Percentiles rank a stretch among this genome's conserved stretches.
phyloP scores from a whole-genome alignment of 2,797 vertebrate genomes.

The Chromis chromis region DNA sequence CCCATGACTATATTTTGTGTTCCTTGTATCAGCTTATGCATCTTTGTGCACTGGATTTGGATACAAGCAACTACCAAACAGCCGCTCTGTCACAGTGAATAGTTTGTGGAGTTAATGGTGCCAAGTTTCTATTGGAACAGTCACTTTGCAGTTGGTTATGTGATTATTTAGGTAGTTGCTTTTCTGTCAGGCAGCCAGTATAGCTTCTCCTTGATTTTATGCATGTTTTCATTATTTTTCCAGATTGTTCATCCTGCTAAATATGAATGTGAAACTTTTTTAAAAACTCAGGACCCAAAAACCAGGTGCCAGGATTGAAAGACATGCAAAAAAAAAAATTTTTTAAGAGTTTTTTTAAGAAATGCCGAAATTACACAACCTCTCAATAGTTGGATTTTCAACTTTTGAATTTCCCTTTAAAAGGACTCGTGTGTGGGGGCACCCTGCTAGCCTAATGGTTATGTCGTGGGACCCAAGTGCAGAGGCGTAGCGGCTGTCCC shows the following conservation, averaged over 20 bases:
- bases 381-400: too few species aligned
- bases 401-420: too few species aligned
- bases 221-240: not conserved
- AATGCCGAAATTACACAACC: too few species aligned
- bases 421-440: too few species aligned
- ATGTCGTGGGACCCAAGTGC: too few species aligned
- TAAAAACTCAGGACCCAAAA: too few species aligned
- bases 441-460: too few species aligned
- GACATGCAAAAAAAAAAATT: too few species aligned
- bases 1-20: conserved; percentile 1
- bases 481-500: too few species aligned
- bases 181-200: not conserved
- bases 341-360: too few species aligned
- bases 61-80: conserved; percentile 14
- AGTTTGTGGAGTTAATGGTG: conserved; percentile 7
- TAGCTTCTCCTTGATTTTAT: not conserved
- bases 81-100: conserved; percentile 12
- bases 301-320: too few species aligned
- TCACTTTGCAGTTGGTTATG: conserved; percentile 12
- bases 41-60: conserved; percentile 4
- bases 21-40: conserved; percentile 19
- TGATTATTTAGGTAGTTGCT: conserved; percentile 6
- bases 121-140: not conserved
- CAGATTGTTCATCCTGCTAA: not conserved
- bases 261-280: not conserved